Base-by-base conservation (phyloP, 2,113 vertebrate species). In the Haemorhous mexicanus region DNA sequence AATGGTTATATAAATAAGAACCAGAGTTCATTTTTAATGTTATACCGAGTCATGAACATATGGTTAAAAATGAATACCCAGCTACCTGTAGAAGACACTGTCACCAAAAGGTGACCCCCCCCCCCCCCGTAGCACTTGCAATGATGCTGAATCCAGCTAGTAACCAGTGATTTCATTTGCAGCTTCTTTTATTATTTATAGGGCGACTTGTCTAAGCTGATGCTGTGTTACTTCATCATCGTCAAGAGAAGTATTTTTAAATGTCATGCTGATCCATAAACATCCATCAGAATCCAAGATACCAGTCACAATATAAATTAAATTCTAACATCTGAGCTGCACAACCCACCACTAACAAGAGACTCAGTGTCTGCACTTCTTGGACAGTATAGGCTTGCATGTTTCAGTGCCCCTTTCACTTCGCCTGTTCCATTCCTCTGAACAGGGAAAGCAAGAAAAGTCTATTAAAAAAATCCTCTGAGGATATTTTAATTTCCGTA, bases 161-260 rank as follows among this genome's bases (percentile, higher is more conserved):
- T 64, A 70, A 70, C 44, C 63, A 80, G 17, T 64, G 72, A 94
- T 74, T 89, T 77, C 56, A 92, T 81, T 62, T 90, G 49, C 79
- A 93, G 83, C 28, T 78, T 75, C 64, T 77, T 97, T 72, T 41
- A 93, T 92, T 92, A 96, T 93, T 96, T 90, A 92, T 64, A 89
- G 44, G 37, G 44, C 93, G 73, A 53, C 52, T 72, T 81, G 44
- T 58, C 83, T 87, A 94, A 84, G 53, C 4, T 64, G 52, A 81
- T 2, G 2, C 49, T 64, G 32, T 88, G 76, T 50, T 72, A 90
- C 93, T 95, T 87, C 85, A 90, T 95, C 47, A 80, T 33, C 3
- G 30, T 91, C 67, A 94, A 76, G 46, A 78, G 21, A 89, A 89
- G 30, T 58, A 94, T 67, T 68, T 89, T 69, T 28, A 59, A 94